Conservation (phyloP, 2,888 invertebrate genomes). For the Stenoptilia bipunctidactyla region DNA sequence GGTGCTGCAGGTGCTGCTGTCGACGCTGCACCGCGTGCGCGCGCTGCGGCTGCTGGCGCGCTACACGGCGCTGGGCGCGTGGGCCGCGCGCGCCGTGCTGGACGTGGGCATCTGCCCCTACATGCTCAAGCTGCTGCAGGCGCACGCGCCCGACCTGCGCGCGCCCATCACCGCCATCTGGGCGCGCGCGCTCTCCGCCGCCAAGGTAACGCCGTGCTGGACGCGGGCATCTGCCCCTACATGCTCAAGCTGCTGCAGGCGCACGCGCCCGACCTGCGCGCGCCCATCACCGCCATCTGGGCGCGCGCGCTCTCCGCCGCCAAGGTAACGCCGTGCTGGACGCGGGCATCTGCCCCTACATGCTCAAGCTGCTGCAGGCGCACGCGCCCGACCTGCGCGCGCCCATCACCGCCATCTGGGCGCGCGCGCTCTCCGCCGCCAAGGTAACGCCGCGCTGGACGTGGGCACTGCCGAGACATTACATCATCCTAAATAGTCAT, state of each 20-base stretch:
- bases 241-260: slow-evolving; percentile 97
- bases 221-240: slow-evolving; percentile 92
- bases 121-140: slow-evolving; percentile 95
- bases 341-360: slow-evolving; percentile 94
- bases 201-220: slow-evolving; percentile 76
- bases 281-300: slow-evolving; percentile 97
- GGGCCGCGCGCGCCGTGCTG: slow-evolving; percentile 93
- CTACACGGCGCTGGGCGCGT: slow-evolving; percentile 92
- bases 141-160: slow-evolving; percentile 91
- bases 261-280: slow-evolving; percentile 90
- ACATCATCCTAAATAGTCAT: too few species aligned
- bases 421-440: slow-evolving; percentile 97
- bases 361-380: slow-evolving; percentile 95
- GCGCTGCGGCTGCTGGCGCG: slow-evolving; percentile 94
- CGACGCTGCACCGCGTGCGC: slow-evolving; percentile 86
- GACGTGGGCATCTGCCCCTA: slow-evolving; percentile 99
- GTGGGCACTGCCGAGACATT: slow-evolving; percentile 95
- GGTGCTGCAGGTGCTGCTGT: slow-evolving; percentile 89
- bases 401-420: slow-evolving; percentile 98
- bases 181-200: slow-evolving; percentile 98
- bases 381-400: slow-evolving; percentile 93
- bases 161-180: slow-evolving; percentile 97
- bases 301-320: slow-evolving; percentile 98
- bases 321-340: slow-evolving; percentile 72
- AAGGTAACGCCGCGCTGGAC: slow-evolving; percentile 72